Base-by-base conservation (phyloP, 2,113 vertebrate species). In the Nycticryphes semicollaris region DNA sequence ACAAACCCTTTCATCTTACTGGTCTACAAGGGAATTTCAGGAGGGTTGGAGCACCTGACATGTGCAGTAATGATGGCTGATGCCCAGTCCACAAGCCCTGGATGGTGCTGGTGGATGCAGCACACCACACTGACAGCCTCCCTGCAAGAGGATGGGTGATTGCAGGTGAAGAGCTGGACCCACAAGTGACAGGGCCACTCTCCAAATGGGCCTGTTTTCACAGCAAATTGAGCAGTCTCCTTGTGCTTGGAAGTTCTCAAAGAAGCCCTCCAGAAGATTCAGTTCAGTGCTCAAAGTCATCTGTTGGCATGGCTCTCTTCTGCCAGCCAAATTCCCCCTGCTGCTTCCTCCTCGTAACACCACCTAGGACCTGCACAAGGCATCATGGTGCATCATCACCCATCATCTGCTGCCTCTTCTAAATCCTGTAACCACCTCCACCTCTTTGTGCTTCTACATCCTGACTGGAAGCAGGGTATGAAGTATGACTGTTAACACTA, bases 101-200 rank as follows among this genome's bases (percentile, higher is more conserved):
- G 53, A 10, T 31, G 73, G 56, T 43, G 73, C 53, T 7, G 43
- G 59, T 33, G 43, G n/a, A 30, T 37, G 20, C 1, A 37, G 41
- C 37, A 56, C 48, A 16, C 41, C 24, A 3, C 5, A 14, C 53
- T 45, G 41, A 56, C 64, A 19, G 53, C 53, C 30, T 23, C 64
- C 27, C 19, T 48, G 31, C 83, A 39, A 18, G 14, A 53, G 13
- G 16, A 59, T 10, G 8, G 33, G 39, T 22, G 62, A 39, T 0
- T 9, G 67, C 16, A 24, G 43, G 80, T 23, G 41, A 63, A n/a
- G 35, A 81, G 33, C 37, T 43, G 64, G 35, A 53, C 21, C 45
- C 39, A 45, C 2, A 3, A 50, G 41, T 1, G 0, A n/a, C 51
- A 66, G 28, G 14, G 12, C 63, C 43, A 43, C 15, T 12, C 28